Conservation (phyloP, 1,140 invertebrate species). For the Euwallacea similis region DNA sequence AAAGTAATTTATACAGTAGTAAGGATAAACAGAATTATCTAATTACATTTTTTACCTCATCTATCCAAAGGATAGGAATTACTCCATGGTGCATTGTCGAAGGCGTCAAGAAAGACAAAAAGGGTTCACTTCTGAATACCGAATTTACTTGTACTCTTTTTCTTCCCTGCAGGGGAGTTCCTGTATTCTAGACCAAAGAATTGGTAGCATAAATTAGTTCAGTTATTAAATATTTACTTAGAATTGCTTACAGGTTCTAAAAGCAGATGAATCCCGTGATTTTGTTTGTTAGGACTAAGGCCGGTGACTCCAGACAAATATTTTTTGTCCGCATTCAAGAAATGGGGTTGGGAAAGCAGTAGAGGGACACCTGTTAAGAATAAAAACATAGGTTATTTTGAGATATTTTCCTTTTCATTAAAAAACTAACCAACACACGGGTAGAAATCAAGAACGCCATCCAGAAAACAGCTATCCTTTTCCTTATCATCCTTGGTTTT, state of each 20-base stretch:
- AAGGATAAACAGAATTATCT: conserved; percentile 3
- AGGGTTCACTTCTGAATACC: conserved; percentile 33
- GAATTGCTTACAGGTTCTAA: conserved; percentile 45
- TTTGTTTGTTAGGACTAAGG: conserved; percentile 35
- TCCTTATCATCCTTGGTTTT: conserved; percentile 36
- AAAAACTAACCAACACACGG: conserved; percentile 44
- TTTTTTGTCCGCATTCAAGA: conserved; percentile 43
- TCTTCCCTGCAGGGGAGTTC: conserved; percentile 41
- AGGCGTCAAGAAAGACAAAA: conserved; percentile 18
- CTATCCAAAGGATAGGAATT: conserved; percentile 45
- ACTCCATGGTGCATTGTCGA: conserved; percentile 33
- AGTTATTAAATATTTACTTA: neutral
- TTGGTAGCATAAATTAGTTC: conserved; percentile 1
- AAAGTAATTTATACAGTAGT: conserved; percentile 27
- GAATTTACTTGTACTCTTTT: conserved; percentile 44
- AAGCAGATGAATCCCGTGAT: conserved; percentile 40
- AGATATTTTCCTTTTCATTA: conserved; percentile 4
- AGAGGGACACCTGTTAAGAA: conserved; percentile 41
- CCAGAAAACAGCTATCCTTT: conserved; percentile 40
- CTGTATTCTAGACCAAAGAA: conserved; percentile 41
- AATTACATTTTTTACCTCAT: conserved; percentile 39
- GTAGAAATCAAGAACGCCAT: conserved; percentile 44
- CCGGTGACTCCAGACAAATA: conserved; percentile 37
- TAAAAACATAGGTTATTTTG: conserved; percentile 19
- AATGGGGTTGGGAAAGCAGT: conserved; percentile 46